phyloP scores from a whole-genome alignment of 2,888 invertebrate genomes.

The Linnaemya vulpina region DNA sequence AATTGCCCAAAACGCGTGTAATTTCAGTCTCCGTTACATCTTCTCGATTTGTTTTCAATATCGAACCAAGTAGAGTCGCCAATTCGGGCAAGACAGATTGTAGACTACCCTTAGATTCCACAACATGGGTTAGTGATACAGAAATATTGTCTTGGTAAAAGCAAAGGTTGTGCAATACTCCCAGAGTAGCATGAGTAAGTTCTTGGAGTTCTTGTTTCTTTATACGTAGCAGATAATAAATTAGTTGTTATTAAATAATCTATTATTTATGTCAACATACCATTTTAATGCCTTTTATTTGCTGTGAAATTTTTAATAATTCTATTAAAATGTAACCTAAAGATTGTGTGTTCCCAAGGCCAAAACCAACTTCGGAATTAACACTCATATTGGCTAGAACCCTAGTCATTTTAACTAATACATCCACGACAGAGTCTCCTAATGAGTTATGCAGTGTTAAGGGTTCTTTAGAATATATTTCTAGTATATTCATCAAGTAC shows the following conservation, averaged over 20 bases:
- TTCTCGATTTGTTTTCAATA: conserved; percentile 77
- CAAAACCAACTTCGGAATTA: conserved; percentile 89
- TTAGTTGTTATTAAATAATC: neutral
- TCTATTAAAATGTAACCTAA: conserved; percentile 83
- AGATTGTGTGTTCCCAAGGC: conserved; percentile 84
- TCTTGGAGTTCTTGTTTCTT: conserved; percentile 86
- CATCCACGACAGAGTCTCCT: conserved; percentile 83
- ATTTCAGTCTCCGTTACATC: conserved; percentile 86
- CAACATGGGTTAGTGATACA: conserved; percentile 76
- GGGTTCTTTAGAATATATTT: conserved; percentile 84
- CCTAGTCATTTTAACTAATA: conserved; percentile 84
- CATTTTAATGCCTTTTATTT: conserved; percentile 73
- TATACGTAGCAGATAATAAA: conserved; percentile 22
- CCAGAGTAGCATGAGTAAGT: conserved; percentile 89
- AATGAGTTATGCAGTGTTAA: conserved; percentile 81
- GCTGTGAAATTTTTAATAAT: conserved; percentile 75
- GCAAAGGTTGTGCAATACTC: conserved; percentile 93
- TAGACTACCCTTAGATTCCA: conserved; percentile 77
- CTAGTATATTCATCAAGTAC: conserved; percentile 84
- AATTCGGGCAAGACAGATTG: conserved; percentile 78
- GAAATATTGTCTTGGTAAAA: conserved; percentile 86
- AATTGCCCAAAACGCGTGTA: conserved; percentile 91
- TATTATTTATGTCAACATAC: conserved; percentile 58
- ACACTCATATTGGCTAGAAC: conserved; percentile 94
- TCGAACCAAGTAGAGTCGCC: conserved; percentile 77